Evolutionary conservation across 2,888 invertebrate genomes (phyloP).

Genomic region (Falcaria lacertinaria): DNA sequence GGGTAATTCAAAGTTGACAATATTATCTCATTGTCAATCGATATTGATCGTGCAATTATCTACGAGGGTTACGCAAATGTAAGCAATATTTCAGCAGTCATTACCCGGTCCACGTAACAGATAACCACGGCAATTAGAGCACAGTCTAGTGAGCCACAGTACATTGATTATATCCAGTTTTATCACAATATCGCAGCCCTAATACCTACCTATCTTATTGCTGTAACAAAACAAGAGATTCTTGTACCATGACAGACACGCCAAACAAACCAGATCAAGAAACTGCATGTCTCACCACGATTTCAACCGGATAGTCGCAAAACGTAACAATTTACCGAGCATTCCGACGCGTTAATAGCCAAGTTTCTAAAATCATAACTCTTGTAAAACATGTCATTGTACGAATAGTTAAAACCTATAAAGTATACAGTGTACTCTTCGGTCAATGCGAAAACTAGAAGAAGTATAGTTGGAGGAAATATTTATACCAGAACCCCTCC

Average conservation of each 20-base stretch:
- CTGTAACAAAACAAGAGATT: conserved; percentile 56
- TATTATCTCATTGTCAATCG: conserved; percentile 59
- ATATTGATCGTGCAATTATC: conserved; percentile 50
- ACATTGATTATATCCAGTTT: conserved; percentile 66
- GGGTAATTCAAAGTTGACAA: conserved; percentile 40
- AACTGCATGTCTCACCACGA: conserved; percentile 39
- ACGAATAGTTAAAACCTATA: conserved; percentile 28
- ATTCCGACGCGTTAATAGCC: conserved; percentile 34
- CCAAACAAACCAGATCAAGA: conserved; percentile 49
- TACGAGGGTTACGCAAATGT: conserved; percentile 52
- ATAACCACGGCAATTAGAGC: conserved; percentile 68
- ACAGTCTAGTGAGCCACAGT: conserved; percentile 68
- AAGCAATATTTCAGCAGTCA: conserved; percentile 57
- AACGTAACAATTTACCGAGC: conserved; percentile 26
- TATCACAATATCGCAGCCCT: conserved; percentile 54
- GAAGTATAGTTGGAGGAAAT: conserved; percentile 38
- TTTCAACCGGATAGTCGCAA: conserved; percentile 39
- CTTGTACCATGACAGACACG: conserved; percentile 52
- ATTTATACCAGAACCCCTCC: conserved; percentile 41
- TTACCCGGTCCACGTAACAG: conserved; percentile 58
- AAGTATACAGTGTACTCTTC: conserved; percentile 30
- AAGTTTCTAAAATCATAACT: conserved; percentile 37
- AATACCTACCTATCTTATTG: conserved; percentile 29
- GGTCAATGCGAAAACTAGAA: conserved; percentile 18
- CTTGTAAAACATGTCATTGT: conserved; percentile 40